phyloP scores from a whole-genome alignment of 2,113 vertebrate genomes.

The Paradoxurus hermaphroditus region DNA sequence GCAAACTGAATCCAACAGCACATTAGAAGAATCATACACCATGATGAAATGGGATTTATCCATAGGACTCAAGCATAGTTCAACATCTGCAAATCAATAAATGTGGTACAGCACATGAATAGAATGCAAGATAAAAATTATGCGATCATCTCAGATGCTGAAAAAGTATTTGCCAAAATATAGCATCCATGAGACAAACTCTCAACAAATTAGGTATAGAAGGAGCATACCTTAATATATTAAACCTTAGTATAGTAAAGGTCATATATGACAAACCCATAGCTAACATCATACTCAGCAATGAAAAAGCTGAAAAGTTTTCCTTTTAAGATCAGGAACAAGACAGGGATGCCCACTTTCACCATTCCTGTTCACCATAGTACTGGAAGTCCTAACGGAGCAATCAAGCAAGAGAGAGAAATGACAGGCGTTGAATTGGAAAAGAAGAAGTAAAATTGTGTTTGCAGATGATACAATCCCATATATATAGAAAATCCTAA shows the following conservation, averaged over 20 bases:
- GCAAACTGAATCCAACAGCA: not conserved
- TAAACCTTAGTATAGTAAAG: not conserved
- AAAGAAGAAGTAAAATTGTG: not conserved
- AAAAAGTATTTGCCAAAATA: not conserved
- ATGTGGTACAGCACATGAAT: not conserved
- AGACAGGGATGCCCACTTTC: not conserved
- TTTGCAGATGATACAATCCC: not conserved
- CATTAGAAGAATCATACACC: not conserved
- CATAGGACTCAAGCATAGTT: not conserved
- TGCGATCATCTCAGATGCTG: not conserved
- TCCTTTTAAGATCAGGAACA: not conserved
- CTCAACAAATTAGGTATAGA: not conserved
- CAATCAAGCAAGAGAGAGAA: not conserved
- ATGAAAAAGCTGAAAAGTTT: not conserved
- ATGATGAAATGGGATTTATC: not conserved
- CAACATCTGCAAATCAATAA: not conserved
- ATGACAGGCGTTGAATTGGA: not conserved
- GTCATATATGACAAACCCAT: not conserved
- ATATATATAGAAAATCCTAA: not conserved
- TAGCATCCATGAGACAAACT: not conserved
- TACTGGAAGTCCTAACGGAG: not conserved
- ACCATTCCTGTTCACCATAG: not conserved
- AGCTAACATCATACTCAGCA: not conserved
- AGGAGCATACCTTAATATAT: not conserved
- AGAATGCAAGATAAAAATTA: not conserved